phyloP scores from a whole-genome alignment of 2,113 vertebrate species.

The Chaetorhynchus papuensis region DNA sequence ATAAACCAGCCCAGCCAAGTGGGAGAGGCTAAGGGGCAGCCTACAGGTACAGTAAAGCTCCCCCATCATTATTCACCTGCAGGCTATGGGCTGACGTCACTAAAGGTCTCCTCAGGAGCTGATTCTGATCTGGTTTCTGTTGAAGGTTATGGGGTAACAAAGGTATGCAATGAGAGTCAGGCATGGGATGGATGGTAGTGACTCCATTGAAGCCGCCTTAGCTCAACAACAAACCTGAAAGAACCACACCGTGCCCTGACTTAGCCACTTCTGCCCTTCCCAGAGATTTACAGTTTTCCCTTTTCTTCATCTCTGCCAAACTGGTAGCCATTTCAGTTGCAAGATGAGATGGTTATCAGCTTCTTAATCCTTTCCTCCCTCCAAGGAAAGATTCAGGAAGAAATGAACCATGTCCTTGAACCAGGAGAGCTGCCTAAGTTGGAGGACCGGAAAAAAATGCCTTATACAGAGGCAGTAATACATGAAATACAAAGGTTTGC shows the following conservation, averaged over 20 bases:
- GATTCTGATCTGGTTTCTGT: conserved; percentile 33
- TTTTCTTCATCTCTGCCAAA: background rate
- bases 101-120: conserved; percentile 5
- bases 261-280: background rate
- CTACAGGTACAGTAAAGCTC: background rate
- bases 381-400: conserved; percentile 65
- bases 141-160: background rate
- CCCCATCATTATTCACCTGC: background rate
- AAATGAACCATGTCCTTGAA: conserved; percentile 58
- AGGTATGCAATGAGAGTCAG: background rate
- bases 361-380: conserved; percentile 17
- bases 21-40: conserved; percentile 12
- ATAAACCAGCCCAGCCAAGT: background rate
- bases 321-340: background rate
- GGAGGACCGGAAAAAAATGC: conserved; percentile 68
- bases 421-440: conserved; percentile 51
- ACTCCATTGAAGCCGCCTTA: background rate
- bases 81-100: background rate
- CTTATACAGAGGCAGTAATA: conserved; percentile 84
- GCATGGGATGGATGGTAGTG: background rate
- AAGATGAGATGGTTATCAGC: conserved; percentile 3
- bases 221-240: background rate
- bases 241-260: background rate
- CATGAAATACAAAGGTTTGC: conserved; percentile 85
- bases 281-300: background rate